Evolutionary conservation across 2,113 vertebrate species (phyloP).

Genomic region (Thinocorus orbignyianus): DNA sequence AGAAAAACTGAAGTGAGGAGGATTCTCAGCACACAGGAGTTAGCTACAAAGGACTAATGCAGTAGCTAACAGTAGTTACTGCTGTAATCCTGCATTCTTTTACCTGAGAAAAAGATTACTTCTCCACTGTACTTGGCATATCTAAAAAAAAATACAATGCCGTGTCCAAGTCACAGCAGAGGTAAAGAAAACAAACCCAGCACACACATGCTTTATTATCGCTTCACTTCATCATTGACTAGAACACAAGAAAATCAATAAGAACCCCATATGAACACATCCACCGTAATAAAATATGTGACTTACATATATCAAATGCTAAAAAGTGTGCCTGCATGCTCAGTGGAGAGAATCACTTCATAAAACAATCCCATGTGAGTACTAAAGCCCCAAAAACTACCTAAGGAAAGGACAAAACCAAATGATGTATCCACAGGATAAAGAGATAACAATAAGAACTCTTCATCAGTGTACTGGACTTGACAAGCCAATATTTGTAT

Average conservation of each 20-base stretch:
- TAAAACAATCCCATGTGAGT: conserved; percentile 42
- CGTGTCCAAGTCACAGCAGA: neutral
- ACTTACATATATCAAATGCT: conserved; percentile 60
- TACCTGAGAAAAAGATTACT: neutral
- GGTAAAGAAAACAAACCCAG: conserved; percentile 33
- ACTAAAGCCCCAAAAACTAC: neutral
- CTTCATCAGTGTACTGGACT: neutral
- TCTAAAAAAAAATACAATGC: conserved; percentile 14
- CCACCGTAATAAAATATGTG: conserved; percentile 52
- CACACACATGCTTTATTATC: conserved; percentile 33
- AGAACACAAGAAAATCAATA: conserved; percentile 53
- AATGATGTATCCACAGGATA: neutral
- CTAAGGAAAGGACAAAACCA: neutral
- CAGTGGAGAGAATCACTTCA: conserved; percentile 42
- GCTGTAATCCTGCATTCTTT: neutral
- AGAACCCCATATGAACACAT: conserved; percentile 37
- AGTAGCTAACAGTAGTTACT: neutral
- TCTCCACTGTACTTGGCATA: neutral
- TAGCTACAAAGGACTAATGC: neutral
- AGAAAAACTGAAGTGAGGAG: neutral
- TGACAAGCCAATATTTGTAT: neutral
- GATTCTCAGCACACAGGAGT: neutral
- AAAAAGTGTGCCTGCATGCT: conserved; percentile 51
- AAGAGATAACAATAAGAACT: neutral
- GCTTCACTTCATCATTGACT: conserved; percentile 47